Conservation (phyloP, 1,140 invertebrate species). For the Drosophila ficusphila region DNA sequence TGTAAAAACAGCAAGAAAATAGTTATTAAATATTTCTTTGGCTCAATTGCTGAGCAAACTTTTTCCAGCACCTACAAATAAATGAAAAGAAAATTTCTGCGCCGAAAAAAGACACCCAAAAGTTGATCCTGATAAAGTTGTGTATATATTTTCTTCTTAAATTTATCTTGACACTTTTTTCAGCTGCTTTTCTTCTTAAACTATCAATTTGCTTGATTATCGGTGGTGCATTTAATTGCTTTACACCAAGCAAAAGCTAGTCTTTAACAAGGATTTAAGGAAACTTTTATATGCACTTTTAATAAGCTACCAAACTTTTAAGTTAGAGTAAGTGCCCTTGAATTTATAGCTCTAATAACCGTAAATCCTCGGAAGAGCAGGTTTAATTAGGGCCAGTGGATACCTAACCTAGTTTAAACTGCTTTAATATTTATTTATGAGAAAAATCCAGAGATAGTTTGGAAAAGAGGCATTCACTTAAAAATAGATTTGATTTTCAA, state of each 20-base stretch:
- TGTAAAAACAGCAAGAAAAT: conserved; percentile 47
- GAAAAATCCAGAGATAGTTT: conserved; percentile 3
- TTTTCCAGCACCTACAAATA: conserved; percentile 63
- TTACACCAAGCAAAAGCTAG: conserved; percentile 20
- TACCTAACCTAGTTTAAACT: conserved; percentile 47
- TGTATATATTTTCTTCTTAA: conserved; percentile 13
- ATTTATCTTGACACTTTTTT: conserved; percentile 13
- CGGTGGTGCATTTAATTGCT: conserved; percentile 64
- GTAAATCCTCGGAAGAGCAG: conserved; percentile 19
- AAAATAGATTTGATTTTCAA: too few relatives aligned
- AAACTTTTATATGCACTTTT: conserved; percentile 17
- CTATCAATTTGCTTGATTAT: conserved; percentile 77
- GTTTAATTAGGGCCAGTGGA: conserved; percentile 57
- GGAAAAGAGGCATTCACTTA: too few relatives aligned
- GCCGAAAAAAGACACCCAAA: conserved; percentile 30
- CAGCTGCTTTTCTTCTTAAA: conserved; percentile 42
- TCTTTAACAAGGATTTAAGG: too few relatives aligned
- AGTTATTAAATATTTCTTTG: conserved; percentile 80
- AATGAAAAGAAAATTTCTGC: conserved; percentile 16
- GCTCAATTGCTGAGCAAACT: conserved; percentile 69
- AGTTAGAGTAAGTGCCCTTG: conserved; percentile 80
- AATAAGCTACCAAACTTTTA: conserved; percentile 77
- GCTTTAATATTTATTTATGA: conserved; percentile 13
- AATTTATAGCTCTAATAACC: conserved; percentile 70
- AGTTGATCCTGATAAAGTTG: conserved; percentile 37